phyloP scores from a whole-genome alignment of 2,797 vertebrate species.

The Parauchenoglanis ngamensis region DNA sequence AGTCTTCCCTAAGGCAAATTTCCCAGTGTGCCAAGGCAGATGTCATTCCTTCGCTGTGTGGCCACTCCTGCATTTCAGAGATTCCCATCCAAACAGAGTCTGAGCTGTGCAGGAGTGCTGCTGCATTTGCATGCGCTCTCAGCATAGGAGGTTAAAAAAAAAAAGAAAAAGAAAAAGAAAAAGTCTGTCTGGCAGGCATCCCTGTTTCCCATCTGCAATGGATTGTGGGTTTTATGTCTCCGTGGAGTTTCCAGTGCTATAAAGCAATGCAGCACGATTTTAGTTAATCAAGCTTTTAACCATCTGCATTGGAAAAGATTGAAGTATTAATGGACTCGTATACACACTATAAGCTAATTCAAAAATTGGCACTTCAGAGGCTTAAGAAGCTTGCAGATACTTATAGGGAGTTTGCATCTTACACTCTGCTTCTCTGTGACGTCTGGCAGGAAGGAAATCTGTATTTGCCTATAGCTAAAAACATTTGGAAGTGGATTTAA shows the following conservation, averaged over 20 bases:
- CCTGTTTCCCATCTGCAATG: conserved; percentile 79
- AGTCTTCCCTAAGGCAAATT: conserved; percentile 62
- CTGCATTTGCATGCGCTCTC: conserved; percentile 71
- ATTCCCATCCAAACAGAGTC: conserved; percentile 60
- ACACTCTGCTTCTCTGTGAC: conserved; percentile 19
- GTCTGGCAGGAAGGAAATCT: conserved; percentile 34
- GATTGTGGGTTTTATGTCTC: conserved; percentile 80
- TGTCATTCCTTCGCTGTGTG: conserved; percentile 58
- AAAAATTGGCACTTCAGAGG: conserved; percentile 69
- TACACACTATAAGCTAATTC: conserved; percentile 72
- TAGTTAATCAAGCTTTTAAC: conserved; percentile 79
- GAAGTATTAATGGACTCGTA: conserved; percentile 67
- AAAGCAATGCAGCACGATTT: conserved; percentile 76
- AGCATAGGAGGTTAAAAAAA: conserved; percentile 49
- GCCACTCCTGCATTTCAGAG: conserved; percentile 62
- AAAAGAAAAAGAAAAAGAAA: conserved; percentile 25
- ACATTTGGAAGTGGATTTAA: conserved; percentile 17
- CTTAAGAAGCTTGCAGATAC: conserved; percentile 66
- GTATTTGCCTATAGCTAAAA: conserved; percentile 33
- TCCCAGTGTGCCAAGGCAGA: conserved; percentile 60
- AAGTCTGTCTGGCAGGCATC: conserved; percentile 71
- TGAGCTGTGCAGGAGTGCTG: conserved; percentile 60
- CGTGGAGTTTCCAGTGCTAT: conserved; percentile 77
- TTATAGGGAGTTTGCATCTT: conserved; percentile 58
- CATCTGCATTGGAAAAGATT: conserved; percentile 73